phyloP scores from a whole-genome alignment of 2,797 vertebrate genomes.

The Adrianichthys oophorus region DNA sequence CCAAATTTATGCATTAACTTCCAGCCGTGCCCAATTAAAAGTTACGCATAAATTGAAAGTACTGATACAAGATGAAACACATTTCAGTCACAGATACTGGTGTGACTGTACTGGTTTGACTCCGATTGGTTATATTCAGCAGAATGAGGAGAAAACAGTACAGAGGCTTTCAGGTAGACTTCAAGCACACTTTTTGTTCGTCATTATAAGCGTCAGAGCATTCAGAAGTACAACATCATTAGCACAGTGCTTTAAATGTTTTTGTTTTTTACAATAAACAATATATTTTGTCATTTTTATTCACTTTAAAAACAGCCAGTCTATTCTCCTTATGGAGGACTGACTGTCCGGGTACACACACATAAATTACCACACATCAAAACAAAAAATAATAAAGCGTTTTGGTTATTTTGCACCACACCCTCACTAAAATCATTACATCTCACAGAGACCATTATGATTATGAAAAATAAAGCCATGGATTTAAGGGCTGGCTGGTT shows the following conservation, averaged over 20 bases:
- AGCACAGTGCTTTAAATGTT: constrained; percentile 68
- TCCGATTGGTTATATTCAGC: constrained; percentile 64
- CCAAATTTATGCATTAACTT: constrained; percentile 5
- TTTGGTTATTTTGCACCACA: constrained; percentile 76
- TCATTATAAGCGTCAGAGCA: constrained; percentile 65
- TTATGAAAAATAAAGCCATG: constrained; percentile 81
- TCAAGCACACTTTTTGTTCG: constrained; percentile 66
- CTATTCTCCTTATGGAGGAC: constrained; percentile 73
- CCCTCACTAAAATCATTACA: constrained; percentile 70
- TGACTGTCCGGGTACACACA: constrained; percentile 67
- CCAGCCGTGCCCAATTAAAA: constrained; percentile 15
- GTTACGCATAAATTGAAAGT: constrained; percentile 6
- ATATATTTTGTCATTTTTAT: constrained; percentile 68
- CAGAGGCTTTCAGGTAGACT: constrained; percentile 50
- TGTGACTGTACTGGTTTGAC: constrained; percentile 33
- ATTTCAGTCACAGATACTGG: constrained; percentile 10
- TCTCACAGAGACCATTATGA: constrained; percentile 84
- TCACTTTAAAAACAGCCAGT: constrained; percentile 80
- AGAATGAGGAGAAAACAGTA: constrained; percentile 60
- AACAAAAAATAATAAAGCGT: constrained; percentile 43
- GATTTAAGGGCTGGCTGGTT: constrained; percentile 65
- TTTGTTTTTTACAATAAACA: constrained; percentile 73
- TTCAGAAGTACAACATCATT: constrained; percentile 74
- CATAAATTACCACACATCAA: constrained; percentile 29
- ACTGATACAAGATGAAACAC: constrained; percentile 1